Conservation (phyloP, 2,113 vertebrate species). For the Amblyopsis rosae region DNA sequence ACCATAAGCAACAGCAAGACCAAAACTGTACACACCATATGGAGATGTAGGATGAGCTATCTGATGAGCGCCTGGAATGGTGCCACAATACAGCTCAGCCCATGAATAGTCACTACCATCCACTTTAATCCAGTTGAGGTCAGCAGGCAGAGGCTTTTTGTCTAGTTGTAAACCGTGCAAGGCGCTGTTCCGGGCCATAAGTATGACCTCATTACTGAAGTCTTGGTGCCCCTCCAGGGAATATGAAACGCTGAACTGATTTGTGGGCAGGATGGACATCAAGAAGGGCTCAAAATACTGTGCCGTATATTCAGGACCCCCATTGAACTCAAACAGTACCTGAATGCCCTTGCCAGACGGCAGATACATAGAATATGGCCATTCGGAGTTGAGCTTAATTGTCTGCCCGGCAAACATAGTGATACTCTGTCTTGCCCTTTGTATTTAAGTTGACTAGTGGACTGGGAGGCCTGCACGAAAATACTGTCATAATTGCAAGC, state of each 20-base stretch:
- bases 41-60: slow-evolving; percentile 9
- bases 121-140: slow-evolving; percentile 46
- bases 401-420: slow-evolving; percentile 45
- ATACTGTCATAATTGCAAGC: slow-evolving; percentile 46
- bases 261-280: slow-evolving; percentile 51
- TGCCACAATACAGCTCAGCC: slow-evolving; percentile 43
- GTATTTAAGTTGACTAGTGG: slow-evolving; percentile 45
- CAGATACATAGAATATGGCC: slow-evolving; percentile 48
- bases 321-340: slow-evolving; percentile 62
- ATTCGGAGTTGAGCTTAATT: slow-evolving; percentile 32
- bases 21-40: slow-evolving; percentile 61
- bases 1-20: slow-evolving; percentile 26
- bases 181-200: slow-evolving; percentile 39
- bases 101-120: slow-evolving; percentile 62
- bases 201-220: slow-evolving; percentile 39
- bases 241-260: slow-evolving; percentile 57
- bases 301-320: background rate
- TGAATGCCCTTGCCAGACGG: slow-evolving; percentile 58
- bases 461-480: slow-evolving; percentile 56
- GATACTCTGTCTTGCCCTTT: background rate
- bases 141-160: background rate
- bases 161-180: slow-evolving; percentile 37
- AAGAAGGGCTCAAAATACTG: slow-evolving; percentile 60
- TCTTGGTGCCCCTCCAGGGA: slow-evolving; percentile 30
- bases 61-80: background rate